Base-by-base conservation (phyloP, 2,113 vertebrate species). In the Lophura nycthemera region DNA sequence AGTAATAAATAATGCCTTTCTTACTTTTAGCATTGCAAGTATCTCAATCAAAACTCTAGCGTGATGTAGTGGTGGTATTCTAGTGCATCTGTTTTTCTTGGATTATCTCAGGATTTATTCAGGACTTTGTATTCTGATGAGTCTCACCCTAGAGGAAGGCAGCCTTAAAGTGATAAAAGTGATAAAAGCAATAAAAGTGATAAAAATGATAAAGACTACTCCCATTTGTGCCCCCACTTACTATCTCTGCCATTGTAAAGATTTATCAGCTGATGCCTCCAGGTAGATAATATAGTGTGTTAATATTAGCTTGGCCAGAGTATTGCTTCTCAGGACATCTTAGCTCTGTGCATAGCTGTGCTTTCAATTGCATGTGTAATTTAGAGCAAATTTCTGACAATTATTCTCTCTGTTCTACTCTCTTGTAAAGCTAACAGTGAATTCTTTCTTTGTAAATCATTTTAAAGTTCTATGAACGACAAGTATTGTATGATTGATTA, bases 201-300 rank as follows among this genome's bases (percentile, higher is more conserved):
- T 89, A 71, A 83, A 87, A 93, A 57, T 71, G 47, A 86, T 71
- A 91, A 92, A 87, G 47, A 57, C 70, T 82, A 19, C 74, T 87
- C 52, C 36, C 48, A 66, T 76, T 54, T 85, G 71, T n/a, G 9
- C 25, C 85, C 20, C 75, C 54, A 66, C 66, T 87, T 91, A 25
- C 57, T 83, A 36, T n/a, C 19, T 43, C 29, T 85, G 70, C 27
- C 74, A 45, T 73, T 80, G 54, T 40, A 72, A 84, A 82, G 87
- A 87, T 91, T 65, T 89, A 79, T 73, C 48, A 80, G 43, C 40
- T 83, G 67, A 45, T 91, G 59, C 48, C 71, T 89, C 40, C 40
- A 87, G 67, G 71, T 80, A 76, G 85, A 65, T 59, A 85, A 84
- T 45, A 70, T 94, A 61, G 4, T 40, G 14, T 85, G n/a, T 64